Evolutionary conservation across 1,140 invertebrate species (phyloP), one percentile per base, ranked within the genome.

Genomic region (Ridgeia piscesae): DNA sequence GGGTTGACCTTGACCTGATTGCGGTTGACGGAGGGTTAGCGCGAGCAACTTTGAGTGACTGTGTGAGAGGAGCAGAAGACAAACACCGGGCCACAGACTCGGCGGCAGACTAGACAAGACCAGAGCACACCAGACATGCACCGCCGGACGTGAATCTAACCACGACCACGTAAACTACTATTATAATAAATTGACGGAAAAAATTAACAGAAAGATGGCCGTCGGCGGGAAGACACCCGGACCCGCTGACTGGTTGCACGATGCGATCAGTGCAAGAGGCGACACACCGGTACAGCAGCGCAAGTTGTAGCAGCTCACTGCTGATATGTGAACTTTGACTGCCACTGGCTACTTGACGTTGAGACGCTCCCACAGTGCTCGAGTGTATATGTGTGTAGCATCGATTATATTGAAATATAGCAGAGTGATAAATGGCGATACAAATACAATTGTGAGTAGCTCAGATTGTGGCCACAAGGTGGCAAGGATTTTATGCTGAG

Each of bases 141-240:
- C 17, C 58, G 2, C 17, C 58, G 2, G 27, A 31, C 17, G 58
- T 21, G 17, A 77, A 77, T n/a, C n/a, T 21, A 77, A 77, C 58
- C 58, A 14, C 17, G 4, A 77, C 17, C 58, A 77, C 58, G 17
- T 21, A 21, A 77, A 77, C 58, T 50, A 50, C 48, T 77, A 77
- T 77, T 77, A 42, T 77, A 77, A 77, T 77, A 77, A 77, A 77
- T 77, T 77, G 58, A 77, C 58, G 58, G 58, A 77, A 77, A 50
- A 42, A 42, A 42, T 42, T 77, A 31, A 77, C 58, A 77, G 58
- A 77, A 77, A 77, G 58, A 77, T 77, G 58, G 58, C 58, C 58
- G 27, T 77, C 58, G 58, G 27, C 58, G 27, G 58, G 0, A 21
- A 31, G 11, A 17, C 58, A 77, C 2, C 14, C 4, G 0, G 58